Percentiles rank a stretch among this genome's conserved stretches.
Conservation (phyloP, 2,113 vertebrate species). For the Oxyura jamaicensis region DNA sequence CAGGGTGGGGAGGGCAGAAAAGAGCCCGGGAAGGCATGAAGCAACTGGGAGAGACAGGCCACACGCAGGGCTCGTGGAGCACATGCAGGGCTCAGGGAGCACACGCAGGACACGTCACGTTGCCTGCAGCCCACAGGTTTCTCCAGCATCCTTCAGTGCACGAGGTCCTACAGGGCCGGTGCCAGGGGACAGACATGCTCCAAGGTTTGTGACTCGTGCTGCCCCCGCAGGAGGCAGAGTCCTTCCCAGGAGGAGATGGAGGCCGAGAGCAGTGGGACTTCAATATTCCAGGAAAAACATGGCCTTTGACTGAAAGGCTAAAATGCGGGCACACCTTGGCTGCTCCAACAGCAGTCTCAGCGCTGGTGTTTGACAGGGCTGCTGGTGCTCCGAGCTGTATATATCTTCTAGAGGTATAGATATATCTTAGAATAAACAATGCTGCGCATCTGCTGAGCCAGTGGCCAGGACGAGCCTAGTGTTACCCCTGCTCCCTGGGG, state of each 20-base stretch:
- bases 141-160: neutral
- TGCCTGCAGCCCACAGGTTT: accelerated
- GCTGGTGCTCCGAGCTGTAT: neutral
- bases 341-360: neutral
- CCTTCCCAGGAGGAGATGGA: neutral
- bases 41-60: too few species aligned
- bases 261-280: neutral
- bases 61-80: too few species aligned
- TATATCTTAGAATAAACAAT: neutral
- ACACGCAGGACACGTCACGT: too few species aligned
- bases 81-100: too few species aligned
- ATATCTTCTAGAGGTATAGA: too few species aligned
- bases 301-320: neutral
- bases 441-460: slow-evolving; percentile 22
- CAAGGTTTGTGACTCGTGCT: neutral
- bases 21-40: neutral
- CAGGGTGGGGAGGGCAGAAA: neutral
- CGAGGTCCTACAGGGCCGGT: neutral
- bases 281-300: neutral
- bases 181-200: neutral
- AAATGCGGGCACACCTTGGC: neutral
- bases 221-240: neutral
- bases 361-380: accelerated
- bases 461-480: neutral
- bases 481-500: neutral